Percentiles rank a stretch among this genome's conserved stretches.
These are phyloP conservation scores for Erynnis tages DNA, from an alignment of 2,888 invertebrate genomes.

Conservation along the genomic window DNA sequence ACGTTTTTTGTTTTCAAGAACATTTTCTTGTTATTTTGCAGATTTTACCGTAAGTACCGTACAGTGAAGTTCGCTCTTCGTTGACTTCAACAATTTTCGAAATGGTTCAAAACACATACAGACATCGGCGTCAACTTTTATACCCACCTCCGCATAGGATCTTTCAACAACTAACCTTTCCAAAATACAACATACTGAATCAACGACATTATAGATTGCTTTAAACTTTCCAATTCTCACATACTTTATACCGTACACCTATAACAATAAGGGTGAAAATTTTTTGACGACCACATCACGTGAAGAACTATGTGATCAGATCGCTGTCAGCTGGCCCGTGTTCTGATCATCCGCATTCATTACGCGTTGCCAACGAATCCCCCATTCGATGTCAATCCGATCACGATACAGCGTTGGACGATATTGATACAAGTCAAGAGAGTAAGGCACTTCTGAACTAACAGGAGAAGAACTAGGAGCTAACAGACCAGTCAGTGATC, in stretches of 20 bases:
- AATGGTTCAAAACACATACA: too few species aligned
- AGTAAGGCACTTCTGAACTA: background rate
- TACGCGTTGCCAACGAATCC: slow-evolving; percentile 33
- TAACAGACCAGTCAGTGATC: background rate
- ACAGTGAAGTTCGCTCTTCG: too few species aligned
- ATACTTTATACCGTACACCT: background rate
- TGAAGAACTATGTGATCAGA: slow-evolving; percentile 7
- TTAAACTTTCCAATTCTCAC: background rate
- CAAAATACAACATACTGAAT: background rate
- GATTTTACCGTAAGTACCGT: too few species aligned
- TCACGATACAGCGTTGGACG: slow-evolving; percentile 22
- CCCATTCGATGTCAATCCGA: slow-evolving; percentile 39
- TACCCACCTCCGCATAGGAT: too few species aligned
- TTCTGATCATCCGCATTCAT: slow-evolving; percentile 34
- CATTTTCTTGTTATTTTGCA: too few species aligned
- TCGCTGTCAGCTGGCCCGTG: slow-evolving; percentile 21
- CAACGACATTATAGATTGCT: too few species aligned
- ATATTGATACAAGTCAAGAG: slow-evolving; percentile 1
- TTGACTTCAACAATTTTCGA: too few species aligned
- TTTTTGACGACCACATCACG: background rate
- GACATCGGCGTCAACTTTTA: too few species aligned
- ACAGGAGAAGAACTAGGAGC: background rate
- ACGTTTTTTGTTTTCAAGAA: too few species aligned
- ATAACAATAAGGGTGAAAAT: background rate
- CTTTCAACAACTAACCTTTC: too few species aligned